Percentiles rank a stretch among this genome's conserved stretches.
Evolutionary conservation across 2,888 invertebrate species (phyloP).

Genomic region (Nomada goodeniana): DNA sequence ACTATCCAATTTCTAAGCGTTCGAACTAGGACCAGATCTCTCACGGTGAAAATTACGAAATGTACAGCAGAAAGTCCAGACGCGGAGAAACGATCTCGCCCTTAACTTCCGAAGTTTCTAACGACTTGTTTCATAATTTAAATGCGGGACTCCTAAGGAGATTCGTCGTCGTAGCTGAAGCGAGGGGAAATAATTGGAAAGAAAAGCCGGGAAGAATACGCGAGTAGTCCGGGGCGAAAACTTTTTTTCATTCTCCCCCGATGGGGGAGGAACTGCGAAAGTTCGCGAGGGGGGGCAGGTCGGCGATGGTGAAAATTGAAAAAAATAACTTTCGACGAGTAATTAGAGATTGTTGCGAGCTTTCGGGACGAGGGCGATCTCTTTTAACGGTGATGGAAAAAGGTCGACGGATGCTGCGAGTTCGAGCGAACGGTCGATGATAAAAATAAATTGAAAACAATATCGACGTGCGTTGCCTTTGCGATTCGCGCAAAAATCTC

Average conservation of each 20-base stretch:
- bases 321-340: background rate
- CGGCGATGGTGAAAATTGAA: background rate
- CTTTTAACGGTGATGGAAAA: background rate
- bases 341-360: background rate
- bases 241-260: background rate
- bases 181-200: constrained; percentile 17
- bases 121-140: constrained; percentile 1
- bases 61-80: too few relatives aligned
- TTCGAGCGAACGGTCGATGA: background rate
- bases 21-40: background rate
- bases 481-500: background rate
- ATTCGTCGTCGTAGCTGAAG: background rate
- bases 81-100: background rate
- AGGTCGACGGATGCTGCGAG: background rate
- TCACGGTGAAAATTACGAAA: background rate
- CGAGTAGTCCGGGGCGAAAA: background rate
- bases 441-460: background rate
- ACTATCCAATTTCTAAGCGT: background rate
- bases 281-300: background rate
- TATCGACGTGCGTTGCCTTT: background rate
- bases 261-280: constrained; percentile 3
- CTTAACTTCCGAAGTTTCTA: background rate
- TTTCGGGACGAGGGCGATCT: background rate
- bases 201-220: background rate
- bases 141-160: background rate